Conservation (phyloP, 1,140 invertebrate genomes). For the Euura lappo region DNA sequence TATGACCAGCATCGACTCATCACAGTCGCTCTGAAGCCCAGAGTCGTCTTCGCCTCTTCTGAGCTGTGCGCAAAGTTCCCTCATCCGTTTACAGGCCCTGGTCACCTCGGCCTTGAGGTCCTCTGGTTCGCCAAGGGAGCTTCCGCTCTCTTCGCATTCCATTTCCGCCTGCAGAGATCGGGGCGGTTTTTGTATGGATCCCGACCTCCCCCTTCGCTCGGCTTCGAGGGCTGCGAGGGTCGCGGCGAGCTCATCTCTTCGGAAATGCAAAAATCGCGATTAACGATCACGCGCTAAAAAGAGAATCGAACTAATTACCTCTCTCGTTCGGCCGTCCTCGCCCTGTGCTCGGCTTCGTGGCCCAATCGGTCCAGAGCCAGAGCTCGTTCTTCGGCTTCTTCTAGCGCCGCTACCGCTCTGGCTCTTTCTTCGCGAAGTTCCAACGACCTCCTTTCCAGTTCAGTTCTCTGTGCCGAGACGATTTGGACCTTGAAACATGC, state of each 20-base stretch:
- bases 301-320: constrained; percentile 46
- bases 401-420: constrained; percentile 75
- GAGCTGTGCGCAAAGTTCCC: constrained; percentile 72
- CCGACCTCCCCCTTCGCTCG: constrained; percentile 45
- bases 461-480: constrained; percentile 82
- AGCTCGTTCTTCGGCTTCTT: constrained; percentile 90
- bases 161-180: constrained; percentile 77
- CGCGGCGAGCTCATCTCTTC: constrained; percentile 53
- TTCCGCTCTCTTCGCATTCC: constrained; percentile 70
- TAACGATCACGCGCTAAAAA: not conserved
- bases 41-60: constrained; percentile 74
- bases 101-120: constrained; percentile 68
- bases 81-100: constrained; percentile 70
- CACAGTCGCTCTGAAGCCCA: constrained; percentile 65
- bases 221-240: constrained; percentile 47
- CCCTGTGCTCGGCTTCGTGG: constrained; percentile 77
- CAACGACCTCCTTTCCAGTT: constrained; percentile 81
- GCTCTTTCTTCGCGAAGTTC: constrained; percentile 80
- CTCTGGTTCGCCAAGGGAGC: constrained; percentile 64
- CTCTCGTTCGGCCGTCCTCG: constrained; percentile 55
- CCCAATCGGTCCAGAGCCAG: constrained; percentile 82
- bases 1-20: constrained; percentile 59
- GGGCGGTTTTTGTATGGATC: constrained; percentile 53
- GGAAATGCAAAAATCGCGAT: not conserved
- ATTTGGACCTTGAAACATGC: constrained; percentile 70